phyloP scores from a whole-genome alignment of 2,888 invertebrate genomes.

The Chrysomela aeneicollis region DNA sequence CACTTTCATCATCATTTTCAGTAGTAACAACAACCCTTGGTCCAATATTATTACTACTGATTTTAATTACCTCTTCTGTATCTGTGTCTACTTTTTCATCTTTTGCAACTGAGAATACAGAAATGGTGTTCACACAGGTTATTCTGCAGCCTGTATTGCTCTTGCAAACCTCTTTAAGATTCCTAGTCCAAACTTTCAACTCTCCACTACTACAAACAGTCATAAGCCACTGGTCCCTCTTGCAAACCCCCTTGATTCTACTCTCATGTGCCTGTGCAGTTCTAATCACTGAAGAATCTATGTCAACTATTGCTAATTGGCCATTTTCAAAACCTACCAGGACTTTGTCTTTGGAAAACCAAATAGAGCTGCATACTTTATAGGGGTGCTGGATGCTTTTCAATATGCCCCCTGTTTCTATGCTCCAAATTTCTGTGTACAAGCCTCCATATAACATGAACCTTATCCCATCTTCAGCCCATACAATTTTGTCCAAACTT shows the following conservation, averaged over 20 bases:
- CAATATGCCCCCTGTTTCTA: slow-evolving; percentile 77
- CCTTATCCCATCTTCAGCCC: slow-evolving; percentile 79
- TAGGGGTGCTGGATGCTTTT: slow-evolving; percentile 72
- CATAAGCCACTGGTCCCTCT: slow-evolving; percentile 67
- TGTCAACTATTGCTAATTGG: slow-evolving; percentile 67
- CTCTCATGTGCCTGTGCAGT: slow-evolving; percentile 68
- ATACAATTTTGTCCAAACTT: slow-evolving; percentile 60
- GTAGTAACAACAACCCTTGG: slow-evolving; percentile 44
- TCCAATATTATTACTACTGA: slow-evolving; percentile 14
- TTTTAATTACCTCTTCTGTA: slow-evolving; percentile 52
- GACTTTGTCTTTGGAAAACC: slow-evolving; percentile 71
- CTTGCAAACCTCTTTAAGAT: slow-evolving; percentile 66
- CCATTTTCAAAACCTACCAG: slow-evolving; percentile 81
- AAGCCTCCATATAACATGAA: slow-evolving; percentile 80
- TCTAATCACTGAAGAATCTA: slow-evolving; percentile 63
- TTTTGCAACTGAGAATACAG: slow-evolving; percentile 54
- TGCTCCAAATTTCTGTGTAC: slow-evolving; percentile 81
- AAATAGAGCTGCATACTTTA: slow-evolving; percentile 75
- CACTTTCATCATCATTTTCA: slow-evolving; percentile 41
- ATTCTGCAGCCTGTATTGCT: slow-evolving; percentile 76
- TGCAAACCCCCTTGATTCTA: slow-evolving; percentile 74
- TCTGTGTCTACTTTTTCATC: slow-evolving; percentile 43
- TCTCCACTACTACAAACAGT: slow-evolving; percentile 83
- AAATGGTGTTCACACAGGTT: slow-evolving; percentile 73
- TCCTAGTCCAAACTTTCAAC: slow-evolving; percentile 74